Evolutionary conservation across 2,113 vertebrate genomes (phyloP), one percentile per base, ranked within the genome.

Genomic region (Podocnemis expansa): DNA sequence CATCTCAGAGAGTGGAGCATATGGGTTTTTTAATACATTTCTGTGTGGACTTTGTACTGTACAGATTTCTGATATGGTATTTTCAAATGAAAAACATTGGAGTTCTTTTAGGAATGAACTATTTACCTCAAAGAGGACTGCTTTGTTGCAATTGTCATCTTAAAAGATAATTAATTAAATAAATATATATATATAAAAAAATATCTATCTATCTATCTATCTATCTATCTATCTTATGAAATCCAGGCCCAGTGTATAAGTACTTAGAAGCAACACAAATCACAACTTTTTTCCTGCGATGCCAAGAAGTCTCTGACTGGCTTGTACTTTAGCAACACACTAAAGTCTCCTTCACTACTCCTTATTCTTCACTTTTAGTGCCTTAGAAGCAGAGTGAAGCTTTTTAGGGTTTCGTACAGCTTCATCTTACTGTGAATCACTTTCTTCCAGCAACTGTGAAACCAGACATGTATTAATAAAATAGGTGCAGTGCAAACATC

Each of bases 401-500:
- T 0, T 80, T 91, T 87, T 67, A 75, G 41, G 45, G 78, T 78
- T 87, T 81, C 3, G 52, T 34, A 4, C 25, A n/a, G 34, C 63
- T 34, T 67, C 34, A n/a, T 34, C 63, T 67, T 16, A 6, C 17
- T 34, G 17, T 67, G 34, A 67, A 27, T 16, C 5, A 81, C 83
- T 34, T 91, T 83, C 8, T 91, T 80, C 31, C 38, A 58, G 31
- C 2, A 12, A n/a, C 11, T 73, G 73, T 19, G 89, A 58, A 89
- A 73, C 1, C 3, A 82, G 60, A 78, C 6, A 43, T 56, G 16
- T 31, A 49, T n/a, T 54, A 8, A 58, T 38, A 1, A 49, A 82
- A 70, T 88, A 25, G 1, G 0, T 7, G 10, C 11, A 84, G 73
- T 29, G 0, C 41, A 78, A 87, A 38, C 1, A 85, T n/a, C 47